Evolutionary conservation across 1,140 invertebrate genomes (phyloP).

Genomic region (Bradysia coprophila): DNA sequence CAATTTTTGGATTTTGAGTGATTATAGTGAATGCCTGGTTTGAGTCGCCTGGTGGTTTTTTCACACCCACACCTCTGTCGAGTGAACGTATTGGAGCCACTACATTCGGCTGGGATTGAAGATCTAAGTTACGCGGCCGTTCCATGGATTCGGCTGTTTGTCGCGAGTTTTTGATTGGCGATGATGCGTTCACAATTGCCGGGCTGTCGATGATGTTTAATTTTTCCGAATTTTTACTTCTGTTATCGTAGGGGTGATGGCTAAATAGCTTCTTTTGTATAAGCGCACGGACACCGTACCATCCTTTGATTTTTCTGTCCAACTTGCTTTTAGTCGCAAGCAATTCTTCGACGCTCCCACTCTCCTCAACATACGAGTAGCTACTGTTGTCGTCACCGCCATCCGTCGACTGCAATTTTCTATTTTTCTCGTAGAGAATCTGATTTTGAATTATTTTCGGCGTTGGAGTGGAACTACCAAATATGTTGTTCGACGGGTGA

Average conservation of each 20-base stretch:
- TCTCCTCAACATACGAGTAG: conserved; percentile 20
- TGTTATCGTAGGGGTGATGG: conserved; percentile 6
- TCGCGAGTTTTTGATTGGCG: conserved; percentile 3
- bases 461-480: conserved; percentile 25
- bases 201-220: conserved; percentile 16
- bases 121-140: conserved; percentile 19
- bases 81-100: conserved; percentile 2
- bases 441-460: conserved; percentile 38
- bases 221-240: conserved; percentile 9
- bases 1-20: conserved; percentile 2
- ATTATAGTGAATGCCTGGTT: conserved; percentile 1
- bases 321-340: not conserved
- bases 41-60: not conserved
- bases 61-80: not conserved
- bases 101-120: conserved; percentile 9
- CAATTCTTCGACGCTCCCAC: conserved; percentile 20
- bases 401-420: conserved; percentile 19
- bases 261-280: conserved; percentile 22
- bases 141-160: not conserved
- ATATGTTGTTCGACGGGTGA: no score
- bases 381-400: conserved; percentile 15
- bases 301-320: conserved; percentile 18
- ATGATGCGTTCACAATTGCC: conserved; percentile 7
- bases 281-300: conserved; percentile 19
- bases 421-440: conserved; percentile 48